Evolutionary conservation across 2,888 invertebrate species (phyloP), one percentile per base, ranked within the genome.

Genomic region (Ischnus inquisitorius): DNA sequence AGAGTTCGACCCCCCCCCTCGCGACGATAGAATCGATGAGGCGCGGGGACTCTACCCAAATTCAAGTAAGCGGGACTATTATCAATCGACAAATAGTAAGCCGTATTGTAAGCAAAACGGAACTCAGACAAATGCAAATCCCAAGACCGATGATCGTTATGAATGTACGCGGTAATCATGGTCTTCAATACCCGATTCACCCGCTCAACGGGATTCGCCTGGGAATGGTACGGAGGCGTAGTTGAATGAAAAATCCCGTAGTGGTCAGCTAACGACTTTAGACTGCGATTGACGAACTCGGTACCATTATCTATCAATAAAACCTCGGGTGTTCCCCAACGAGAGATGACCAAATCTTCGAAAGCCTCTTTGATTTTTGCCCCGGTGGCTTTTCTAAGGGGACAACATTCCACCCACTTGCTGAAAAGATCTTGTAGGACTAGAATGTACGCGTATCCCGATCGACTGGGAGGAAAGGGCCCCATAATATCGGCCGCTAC

Each of bases 71-170:
- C 83, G 0, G 88, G 88, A 3, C 79, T 65, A 16, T 46, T 72
- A 39, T 82, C 81, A 3, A 83, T 85, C 0, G 76, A 78, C 3
- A 78, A 77, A 57, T 83, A 83, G 10, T 19, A 43, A 0, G 88
- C 85, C 2, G 88, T 87, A 12, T 84, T 69, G 0, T 85, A n/a
- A 3, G 89, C 87, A 46, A 80, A 87, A 5, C 67, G 72, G 14
- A 88, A 65, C 39, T 87, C 65, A 0, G 72, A 62, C 0, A 89
- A 22, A 39, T 87, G 74, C 10, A 43, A 2, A 60, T 87, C 88
- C 87, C 88, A 88, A 1, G 75, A 48, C 0, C 83, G 62, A 62
- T 88, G 88, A 16, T 87, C 80, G 1, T 76, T 60, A 2, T 64
- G 60, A 0, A 88, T 41, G 22, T 80, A 87, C 6, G 78, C 54